Conservation (phyloP, 2,888 invertebrate species). For the Lamproptera curius region DNA sequence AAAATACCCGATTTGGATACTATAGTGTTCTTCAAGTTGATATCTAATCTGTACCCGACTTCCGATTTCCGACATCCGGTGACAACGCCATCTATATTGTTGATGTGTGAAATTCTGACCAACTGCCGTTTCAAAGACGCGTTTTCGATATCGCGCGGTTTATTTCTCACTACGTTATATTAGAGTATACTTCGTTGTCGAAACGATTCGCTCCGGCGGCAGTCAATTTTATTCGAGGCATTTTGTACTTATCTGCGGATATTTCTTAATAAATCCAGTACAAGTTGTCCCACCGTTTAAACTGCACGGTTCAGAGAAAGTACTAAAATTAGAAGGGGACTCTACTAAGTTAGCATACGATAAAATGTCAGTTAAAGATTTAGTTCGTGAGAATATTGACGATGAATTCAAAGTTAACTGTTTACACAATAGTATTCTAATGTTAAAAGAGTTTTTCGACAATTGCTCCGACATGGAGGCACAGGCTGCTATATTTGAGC, state of each 20-base stretch:
- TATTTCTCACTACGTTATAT: slow-evolving; percentile 85
- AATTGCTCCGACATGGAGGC: slow-evolving; percentile 65
- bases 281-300: slow-evolving; percentile 85
- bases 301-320: slow-evolving; percentile 68
- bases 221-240: slow-evolving; percentile 87
- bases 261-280: slow-evolving; percentile 78
- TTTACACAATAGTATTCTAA: slow-evolving; percentile 72
- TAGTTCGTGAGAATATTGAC: slow-evolving; percentile 69
- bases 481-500: slow-evolving; percentile 69
- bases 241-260: slow-evolving; percentile 84
- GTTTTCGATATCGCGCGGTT: slow-evolving; percentile 85
- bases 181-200: slow-evolving; percentile 89
- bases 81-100: slow-evolving; percentile 89
- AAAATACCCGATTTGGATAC: slow-evolving; percentile 82
- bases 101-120: slow-evolving; percentile 88
- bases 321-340: slow-evolving; percentile 78
- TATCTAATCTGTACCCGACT: slow-evolving; percentile 89
- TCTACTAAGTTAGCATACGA: slow-evolving; percentile 53
- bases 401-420: slow-evolving; percentile 82
- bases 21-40: slow-evolving; percentile 88
- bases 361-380: slow-evolving; percentile 78
- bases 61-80: slow-evolving; percentile 94
- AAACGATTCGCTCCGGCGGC: slow-evolving; percentile 90
- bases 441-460: slow-evolving; percentile 79
- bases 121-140: slow-evolving; percentile 80